Evolutionary conservation across 2,797 vertebrate species (phyloP), one percentile per base, ranked within the genome.

Genomic region (Benthosema pterotum): DNA sequence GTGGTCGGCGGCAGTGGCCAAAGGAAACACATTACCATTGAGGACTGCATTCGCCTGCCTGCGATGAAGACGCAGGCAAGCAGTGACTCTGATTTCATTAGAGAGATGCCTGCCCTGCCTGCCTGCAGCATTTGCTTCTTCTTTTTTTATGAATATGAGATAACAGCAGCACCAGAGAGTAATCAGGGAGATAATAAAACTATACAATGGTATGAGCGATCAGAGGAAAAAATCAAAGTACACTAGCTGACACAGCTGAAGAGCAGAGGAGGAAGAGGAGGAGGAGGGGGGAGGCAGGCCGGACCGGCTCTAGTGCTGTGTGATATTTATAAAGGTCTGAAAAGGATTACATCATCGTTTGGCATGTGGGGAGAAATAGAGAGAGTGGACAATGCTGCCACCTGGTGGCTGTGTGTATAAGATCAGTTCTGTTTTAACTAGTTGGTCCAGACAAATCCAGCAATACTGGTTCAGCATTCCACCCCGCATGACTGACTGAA

Each of bases 281-380:
- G 9, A 1, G 32, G 32, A 7, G 32, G 7, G 8, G 32, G 7
- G 9, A 1, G 28, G 28, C 28, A 25, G 3, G 28, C 2, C 28
- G 7, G 77, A 57, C 82, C 77, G 76, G 77, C 80, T 75, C 72
- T 83, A n/a, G n/a, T n/a, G 77, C 76, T 61, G 61, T 83, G 84
- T 87, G 85, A 88, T 86, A 85, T 38, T 11, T 38, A 38, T 80
- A 88, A 88, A 65, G 71, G 69, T 52, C 72, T 80, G 68, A 59
- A 84, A 90, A 78, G 76, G 87, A 90, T 90, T 88, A 91, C 90
- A 86, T 91, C 89, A 90, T 88, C 52, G 65, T 79, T 87, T 77
- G 65, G 67, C 57, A 19, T 14, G 42, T 46, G 15, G 22, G 16
- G 13, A 48, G 69, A 72, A 17, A 71, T 54, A 17, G 13, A 48